A percentile compares a stretch with the other conserved stretches of the same genome.
These are phyloP conservation scores for Liparis tanakae DNA, from an alignment of 2,797 vertebrate genomes.

Conservation along the genomic window DNA sequence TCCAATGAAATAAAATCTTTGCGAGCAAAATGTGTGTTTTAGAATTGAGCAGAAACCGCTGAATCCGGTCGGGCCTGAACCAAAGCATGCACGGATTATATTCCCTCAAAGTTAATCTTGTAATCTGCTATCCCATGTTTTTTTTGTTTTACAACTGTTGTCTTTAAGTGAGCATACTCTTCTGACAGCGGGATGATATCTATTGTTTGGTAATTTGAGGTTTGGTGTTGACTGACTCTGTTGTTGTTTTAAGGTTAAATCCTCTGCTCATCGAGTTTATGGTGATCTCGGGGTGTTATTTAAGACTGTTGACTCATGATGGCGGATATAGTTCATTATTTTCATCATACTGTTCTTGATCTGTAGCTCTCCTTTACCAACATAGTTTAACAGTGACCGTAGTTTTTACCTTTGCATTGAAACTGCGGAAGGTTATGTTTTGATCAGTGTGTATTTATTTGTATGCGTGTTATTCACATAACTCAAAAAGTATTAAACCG, in stretches of 20 bases:
- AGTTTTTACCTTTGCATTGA: too few species aligned
- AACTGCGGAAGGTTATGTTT: too few species aligned
- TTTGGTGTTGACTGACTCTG: background rate
- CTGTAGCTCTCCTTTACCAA: background rate
- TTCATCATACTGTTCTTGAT: background rate
- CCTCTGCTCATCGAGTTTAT: background rate
- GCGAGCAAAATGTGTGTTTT: too few species aligned
- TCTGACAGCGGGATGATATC: background rate
- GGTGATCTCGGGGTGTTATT: background rate
- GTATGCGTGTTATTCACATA: too few species aligned
- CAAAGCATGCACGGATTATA: background rate
- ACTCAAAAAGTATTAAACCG: too few species aligned
- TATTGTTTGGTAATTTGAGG: background rate
- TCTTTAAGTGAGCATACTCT: background rate
- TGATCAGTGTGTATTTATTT: too few species aligned
- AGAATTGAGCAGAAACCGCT: background rate
- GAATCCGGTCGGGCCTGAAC: background rate
- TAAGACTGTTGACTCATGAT: background rate
- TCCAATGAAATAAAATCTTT: too few species aligned
- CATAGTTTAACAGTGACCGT: background rate
- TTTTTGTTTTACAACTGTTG: background rate
- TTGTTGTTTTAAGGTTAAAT: background rate
- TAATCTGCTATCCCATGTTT: background rate
- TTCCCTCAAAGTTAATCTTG: background rate
- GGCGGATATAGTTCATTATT: background rate